A percentile compares a stretch with the other conserved stretches of the same genome.
phyloP scores from a whole-genome alignment of 2,888 invertebrate genomes.

The Alentia gelatinosa region DNA sequence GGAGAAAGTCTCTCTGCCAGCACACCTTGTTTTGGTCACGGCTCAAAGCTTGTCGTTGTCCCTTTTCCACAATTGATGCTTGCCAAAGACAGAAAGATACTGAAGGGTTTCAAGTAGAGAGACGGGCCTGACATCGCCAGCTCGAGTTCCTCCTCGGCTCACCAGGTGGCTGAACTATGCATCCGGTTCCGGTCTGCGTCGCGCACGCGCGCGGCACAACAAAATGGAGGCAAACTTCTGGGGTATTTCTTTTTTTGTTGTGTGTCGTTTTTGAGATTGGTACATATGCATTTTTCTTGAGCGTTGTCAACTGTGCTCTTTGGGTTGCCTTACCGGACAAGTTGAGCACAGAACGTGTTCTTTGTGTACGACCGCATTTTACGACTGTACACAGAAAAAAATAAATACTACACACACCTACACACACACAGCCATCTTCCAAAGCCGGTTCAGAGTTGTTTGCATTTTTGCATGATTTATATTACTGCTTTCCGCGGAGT shows the following conservation, averaged over 20 bases:
- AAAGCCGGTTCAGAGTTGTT: slow-evolving; percentile 48
- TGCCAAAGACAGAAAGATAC: slow-evolving; percentile 28
- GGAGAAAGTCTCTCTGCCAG: neutral
- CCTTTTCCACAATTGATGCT: slow-evolving; percentile 5
- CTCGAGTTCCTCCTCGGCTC: neutral
- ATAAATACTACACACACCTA: too few species aligned
- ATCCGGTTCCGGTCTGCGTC: slow-evolving; percentile 2
- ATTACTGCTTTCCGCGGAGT: slow-evolving; percentile 53
- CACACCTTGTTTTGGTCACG: slow-evolving; percentile 37
- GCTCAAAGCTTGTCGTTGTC: neutral
- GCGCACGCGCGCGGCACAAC: neutral
- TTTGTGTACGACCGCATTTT: slow-evolving; percentile 34
- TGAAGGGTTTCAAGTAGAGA: slow-evolving; percentile 7
- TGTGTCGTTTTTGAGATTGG: slow-evolving; percentile 48
- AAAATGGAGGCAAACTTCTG: neutral
- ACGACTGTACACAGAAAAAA: neutral
- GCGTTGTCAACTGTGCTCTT: slow-evolving; percentile 41
- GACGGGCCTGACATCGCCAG: neutral
- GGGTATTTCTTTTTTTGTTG: too few species aligned
- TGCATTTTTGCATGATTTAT: slow-evolving; percentile 54
- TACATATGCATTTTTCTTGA: slow-evolving; percentile 52
- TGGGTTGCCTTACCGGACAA: slow-evolving; percentile 47
- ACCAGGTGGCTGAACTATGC: slow-evolving; percentile 19
- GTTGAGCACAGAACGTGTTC: neutral
- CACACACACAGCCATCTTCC: slow-evolving; percentile 45